phyloP scores from a whole-genome alignment of 2,113 vertebrate species.

The Turdus rufiventris region DNA sequence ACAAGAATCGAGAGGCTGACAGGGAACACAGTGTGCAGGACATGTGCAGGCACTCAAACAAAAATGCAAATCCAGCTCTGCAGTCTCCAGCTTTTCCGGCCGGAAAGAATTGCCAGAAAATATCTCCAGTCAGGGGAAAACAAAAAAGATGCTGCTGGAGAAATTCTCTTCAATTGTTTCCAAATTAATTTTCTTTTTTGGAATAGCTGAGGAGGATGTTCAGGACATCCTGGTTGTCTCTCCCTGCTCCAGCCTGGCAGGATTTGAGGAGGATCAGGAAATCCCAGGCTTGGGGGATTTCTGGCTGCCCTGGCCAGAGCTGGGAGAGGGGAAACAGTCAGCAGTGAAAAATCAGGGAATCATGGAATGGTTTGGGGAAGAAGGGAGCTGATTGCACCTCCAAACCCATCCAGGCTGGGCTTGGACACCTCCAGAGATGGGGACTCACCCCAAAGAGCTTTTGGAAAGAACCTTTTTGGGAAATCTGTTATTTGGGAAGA shows the following conservation, averaged over 20 bases:
- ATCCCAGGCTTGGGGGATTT: rapidly evolving
- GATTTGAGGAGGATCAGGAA: neutral
- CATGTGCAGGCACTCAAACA: slow-evolving; percentile 61
- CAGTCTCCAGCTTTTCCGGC: slow-evolving; percentile 62
- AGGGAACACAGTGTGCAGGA: slow-evolving; percentile 67
- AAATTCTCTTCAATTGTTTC: neutral
- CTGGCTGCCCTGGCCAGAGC: neutral
- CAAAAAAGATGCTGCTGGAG: neutral
- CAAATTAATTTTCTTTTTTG: neutral
- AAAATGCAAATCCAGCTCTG: slow-evolving; percentile 53
- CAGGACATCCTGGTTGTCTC: neutral
- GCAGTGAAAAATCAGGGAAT: neutral
- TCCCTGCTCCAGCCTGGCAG: neutral
- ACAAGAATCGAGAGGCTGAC: neutral
- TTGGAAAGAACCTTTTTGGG: neutral
- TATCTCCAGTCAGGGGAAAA: slow-evolving; percentile 18
- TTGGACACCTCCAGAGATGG: neutral
- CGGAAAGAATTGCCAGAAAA: slow-evolving; percentile 47
- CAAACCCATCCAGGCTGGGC: no score
- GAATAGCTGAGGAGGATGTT: neutral
- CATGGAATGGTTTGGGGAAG: neutral
- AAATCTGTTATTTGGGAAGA: neutral
- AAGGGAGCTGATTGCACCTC: neutral
- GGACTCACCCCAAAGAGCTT: neutral
- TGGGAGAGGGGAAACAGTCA: neutral